Percentiles rank a stretch among this genome's conserved stretches.
phyloP scores from a whole-genome alignment of 2,113 vertebrate species.

The Gnathonemus echidnorhynchus region DNA sequence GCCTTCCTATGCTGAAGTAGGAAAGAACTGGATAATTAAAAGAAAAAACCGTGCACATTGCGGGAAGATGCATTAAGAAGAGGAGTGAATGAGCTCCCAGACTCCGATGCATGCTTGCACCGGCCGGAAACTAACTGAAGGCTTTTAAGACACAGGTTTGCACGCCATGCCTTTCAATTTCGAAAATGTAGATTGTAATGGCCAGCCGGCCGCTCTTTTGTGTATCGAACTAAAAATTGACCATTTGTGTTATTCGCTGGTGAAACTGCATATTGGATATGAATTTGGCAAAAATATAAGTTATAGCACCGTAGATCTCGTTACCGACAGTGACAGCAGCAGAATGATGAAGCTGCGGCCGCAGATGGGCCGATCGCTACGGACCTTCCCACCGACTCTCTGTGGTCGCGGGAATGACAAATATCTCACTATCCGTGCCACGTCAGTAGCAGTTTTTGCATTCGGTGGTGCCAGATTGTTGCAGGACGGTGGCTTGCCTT shows the following conservation, averaged over 20 bases:
- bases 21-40: not conserved
- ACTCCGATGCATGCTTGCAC: not conserved
- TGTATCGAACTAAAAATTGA: not conserved
- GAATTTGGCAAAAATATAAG: not conserved
- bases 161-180: too few species aligned
- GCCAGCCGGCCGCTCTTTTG: not conserved
- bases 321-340: not conserved
- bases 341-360: not conserved
- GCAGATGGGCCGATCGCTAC: not conserved
- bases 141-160: conserved; percentile 1
- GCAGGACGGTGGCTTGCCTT: not conserved
- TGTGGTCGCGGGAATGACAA: not conserved
- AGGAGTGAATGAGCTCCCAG: not conserved
- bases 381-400: not conserved
- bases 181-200: not conserved
- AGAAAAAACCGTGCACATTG: not conserved
- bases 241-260: not conserved
- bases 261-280: not conserved
- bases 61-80: not conserved
- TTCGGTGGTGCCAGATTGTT: not conserved
- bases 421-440: not conserved
- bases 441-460: not conserved
- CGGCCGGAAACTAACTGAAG: not conserved
- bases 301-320: not conserved
- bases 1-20: not conserved